A percentile compares a stretch with the other conserved stretches of the same genome.
Evolutionary conservation across 2,888 invertebrate genomes (phyloP).

Genomic region (Spicauda simplicius): DNA sequence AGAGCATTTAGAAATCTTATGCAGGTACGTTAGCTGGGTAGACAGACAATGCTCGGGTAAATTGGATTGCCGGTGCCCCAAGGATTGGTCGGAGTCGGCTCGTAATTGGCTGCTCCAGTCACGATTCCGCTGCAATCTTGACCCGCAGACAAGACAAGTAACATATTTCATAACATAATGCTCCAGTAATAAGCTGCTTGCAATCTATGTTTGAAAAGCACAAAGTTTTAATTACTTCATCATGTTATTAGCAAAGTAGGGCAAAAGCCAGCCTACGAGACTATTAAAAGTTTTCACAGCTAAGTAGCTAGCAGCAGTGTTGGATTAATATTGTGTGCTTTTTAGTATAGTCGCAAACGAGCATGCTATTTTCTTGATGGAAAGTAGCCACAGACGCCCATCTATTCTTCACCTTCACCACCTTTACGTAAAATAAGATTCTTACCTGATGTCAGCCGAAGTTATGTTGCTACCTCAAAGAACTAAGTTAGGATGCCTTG

Average conservation of each 20-base stretch:
- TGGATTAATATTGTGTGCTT: too few relatives aligned
- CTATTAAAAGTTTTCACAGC: conserved; percentile 18
- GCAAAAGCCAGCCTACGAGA: conserved; percentile 12
- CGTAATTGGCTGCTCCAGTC: conserved; percentile 69
- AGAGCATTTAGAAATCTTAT: conserved; percentile 30
- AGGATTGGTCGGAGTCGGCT: conserved; percentile 58
- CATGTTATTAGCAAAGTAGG: conserved; percentile 16
- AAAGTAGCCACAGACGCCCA: too few relatives aligned
- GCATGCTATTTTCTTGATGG: too few relatives aligned
- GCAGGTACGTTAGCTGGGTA: conserved; percentile 43
- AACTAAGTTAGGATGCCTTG: too few relatives aligned
- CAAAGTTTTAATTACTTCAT: conserved; percentile 25
- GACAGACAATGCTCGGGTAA: conserved; percentile 73
- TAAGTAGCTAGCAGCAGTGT: neutral
- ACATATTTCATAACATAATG: conserved; percentile 29
- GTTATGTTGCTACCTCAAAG: too few relatives aligned
- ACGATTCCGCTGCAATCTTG: conserved; percentile 50
- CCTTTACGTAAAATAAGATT: too few relatives aligned
- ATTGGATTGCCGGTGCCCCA: conserved; percentile 72
- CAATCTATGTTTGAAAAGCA: conserved; percentile 18
- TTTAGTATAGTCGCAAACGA: too few relatives aligned
- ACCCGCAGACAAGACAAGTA: conserved; percentile 37
- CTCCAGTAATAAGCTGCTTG: conserved; percentile 14
- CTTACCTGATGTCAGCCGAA: too few relatives aligned
- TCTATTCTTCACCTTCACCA: too few relatives aligned